Evolutionary conservation across 1,140 invertebrate species (phyloP), one percentile per base, ranked within the genome.

Genomic region (Drepana arcuata): DNA sequence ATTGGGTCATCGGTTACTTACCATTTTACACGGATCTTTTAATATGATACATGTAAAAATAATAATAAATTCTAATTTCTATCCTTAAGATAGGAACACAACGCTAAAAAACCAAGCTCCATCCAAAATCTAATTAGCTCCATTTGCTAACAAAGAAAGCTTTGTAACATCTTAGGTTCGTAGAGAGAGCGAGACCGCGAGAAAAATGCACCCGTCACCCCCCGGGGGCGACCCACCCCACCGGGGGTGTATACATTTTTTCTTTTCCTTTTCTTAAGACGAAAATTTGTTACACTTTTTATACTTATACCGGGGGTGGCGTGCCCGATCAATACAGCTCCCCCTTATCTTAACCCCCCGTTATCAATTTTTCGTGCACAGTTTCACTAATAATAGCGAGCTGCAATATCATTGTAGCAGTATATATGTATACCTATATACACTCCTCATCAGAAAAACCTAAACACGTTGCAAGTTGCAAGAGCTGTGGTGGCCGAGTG

Each of bases 231-330:
- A 35, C 45, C 31, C 33, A 38, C 48, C 47, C 48, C 42, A 33
- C 43, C 67, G 70, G 77, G 67, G 77, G 77, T 77, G 74, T 79
- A 68, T 69, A 82, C 74, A 75, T 82, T 82, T 82, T 82, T 82
- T 79, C 74, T 75, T 77, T 81, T 79, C 74, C 69, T 82, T 82
- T 79, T 82, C 77, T 82, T 82, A 82, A 81, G 77, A 81, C 77
- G 77, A 79, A 81, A 79, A 81, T 81, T 81, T 81, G 77, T 81
- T 81, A 81, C 77, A 72, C 74, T 81, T 81, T 81, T 79, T 81
- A 79, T 81, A 79, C 65, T 68, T 81, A 75, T 74, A 72, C 64
- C 40, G 57, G 57, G 72, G 68, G 56, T 56, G 63, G 56, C 38
- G 44, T 38, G 38, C 16, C 57, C 65, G 75, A 77, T 80, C 72